Conservation (phyloP, 1,140 invertebrate genomes). For the Trichomalopsis sarcophagae region DNA sequence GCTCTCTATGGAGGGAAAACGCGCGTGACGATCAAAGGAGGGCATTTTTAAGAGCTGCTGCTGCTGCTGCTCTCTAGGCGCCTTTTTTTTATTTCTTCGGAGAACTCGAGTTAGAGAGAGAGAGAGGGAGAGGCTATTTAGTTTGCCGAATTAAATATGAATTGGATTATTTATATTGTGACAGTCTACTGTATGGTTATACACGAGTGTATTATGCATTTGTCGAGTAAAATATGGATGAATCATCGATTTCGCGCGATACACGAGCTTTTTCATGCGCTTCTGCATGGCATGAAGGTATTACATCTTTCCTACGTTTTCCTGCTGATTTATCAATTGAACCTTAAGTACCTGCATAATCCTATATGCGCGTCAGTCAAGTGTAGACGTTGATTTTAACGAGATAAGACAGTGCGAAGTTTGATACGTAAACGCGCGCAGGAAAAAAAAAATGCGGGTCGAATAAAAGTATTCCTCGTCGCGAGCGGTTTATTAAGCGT, state of each 20-base stretch:
- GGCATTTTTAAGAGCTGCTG: conserved; percentile 19
- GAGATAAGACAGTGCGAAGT: not conserved
- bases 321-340: not conserved
- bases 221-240: not conserved
- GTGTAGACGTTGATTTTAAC: not conserved
- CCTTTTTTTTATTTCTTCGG: conserved; percentile 7
- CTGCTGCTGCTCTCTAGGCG: not conserved
- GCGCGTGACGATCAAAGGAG: conserved; percentile 14
- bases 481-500: not conserved
- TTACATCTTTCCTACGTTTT: not conserved
- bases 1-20: not conserved
- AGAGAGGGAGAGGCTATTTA: not conserved
- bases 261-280: too few relatives aligned
- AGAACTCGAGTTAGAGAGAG: not conserved
- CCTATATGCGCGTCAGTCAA: not conserved
- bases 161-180: too few relatives aligned
- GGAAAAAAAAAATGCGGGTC: not conserved
- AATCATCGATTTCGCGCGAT: not conserved
- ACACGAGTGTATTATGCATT: not conserved
- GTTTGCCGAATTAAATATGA: conserved; percentile 6
- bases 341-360: not conserved
- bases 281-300: too few relatives aligned
- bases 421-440: not conserved
- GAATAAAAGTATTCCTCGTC: not conserved
- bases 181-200: too few relatives aligned